phyloP scores from a whole-genome alignment of 2,888 invertebrate species.

The Dynastes grantii region DNA sequence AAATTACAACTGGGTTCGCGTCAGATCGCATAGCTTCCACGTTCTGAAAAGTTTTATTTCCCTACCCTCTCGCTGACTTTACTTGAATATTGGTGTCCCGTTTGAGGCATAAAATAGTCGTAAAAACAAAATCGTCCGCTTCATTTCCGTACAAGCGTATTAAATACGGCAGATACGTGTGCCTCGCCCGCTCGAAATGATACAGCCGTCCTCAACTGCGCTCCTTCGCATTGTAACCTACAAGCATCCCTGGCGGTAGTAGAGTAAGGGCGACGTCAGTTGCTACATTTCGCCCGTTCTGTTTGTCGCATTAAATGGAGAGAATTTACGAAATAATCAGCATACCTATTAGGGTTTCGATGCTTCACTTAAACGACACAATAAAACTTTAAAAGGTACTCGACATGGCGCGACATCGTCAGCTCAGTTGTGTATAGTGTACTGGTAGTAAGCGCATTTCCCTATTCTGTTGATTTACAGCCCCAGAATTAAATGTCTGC shows the following conservation, averaged over 20 bases:
- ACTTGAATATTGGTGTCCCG: conserved; percentile 27
- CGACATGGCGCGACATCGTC: conserved; percentile 14
- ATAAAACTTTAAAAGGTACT: conserved; percentile 48
- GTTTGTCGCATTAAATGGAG: conserved; percentile 31
- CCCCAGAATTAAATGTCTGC: conserved; percentile 44
- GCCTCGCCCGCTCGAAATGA: too few species aligned
- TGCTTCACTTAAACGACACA: conserved; percentile 39
- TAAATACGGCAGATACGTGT: conserved; percentile 26
- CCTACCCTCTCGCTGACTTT: conserved; percentile 19
- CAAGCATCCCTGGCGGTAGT: background rate
- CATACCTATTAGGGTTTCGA: conserved; percentile 49
- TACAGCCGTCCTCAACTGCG: background rate
- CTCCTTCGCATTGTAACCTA: background rate
- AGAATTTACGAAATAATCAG: conserved; percentile 49
- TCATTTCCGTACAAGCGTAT: conserved; percentile 29
- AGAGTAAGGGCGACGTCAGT: background rate
- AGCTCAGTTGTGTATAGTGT: background rate
- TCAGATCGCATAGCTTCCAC: conserved; percentile 1
- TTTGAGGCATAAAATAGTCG: conserved; percentile 34
- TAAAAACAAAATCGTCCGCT: conserved; percentile 30
- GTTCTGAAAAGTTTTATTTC: conserved; percentile 36
- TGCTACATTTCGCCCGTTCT: background rate
- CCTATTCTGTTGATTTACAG: conserved; percentile 43
- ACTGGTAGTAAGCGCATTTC: conserved; percentile 32
- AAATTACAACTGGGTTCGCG: background rate